Base-by-base conservation (phyloP, 1,140 invertebrate genomes). In the Potamilus streckersoni region DNA sequence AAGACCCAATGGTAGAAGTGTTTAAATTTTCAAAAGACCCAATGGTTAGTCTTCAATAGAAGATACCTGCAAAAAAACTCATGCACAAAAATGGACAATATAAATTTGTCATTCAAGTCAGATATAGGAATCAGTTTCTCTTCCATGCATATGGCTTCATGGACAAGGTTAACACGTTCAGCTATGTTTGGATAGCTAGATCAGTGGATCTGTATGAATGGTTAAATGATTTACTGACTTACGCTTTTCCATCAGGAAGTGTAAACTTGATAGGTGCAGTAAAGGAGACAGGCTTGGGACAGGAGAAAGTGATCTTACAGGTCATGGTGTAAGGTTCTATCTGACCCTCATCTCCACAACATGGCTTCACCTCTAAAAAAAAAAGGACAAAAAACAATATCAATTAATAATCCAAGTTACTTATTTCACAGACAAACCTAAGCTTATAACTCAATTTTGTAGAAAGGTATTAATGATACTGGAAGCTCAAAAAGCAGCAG, bases 261-360 rank as follows among this genome's bases (percentile, higher is more conserved):
- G 65, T 71, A 78, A 89, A 89, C 2, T 78, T 77, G 38, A 89
- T 76, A 15, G 82, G 75, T 64, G 84, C 73, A 19, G 74, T 80
- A 79, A 89, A 87, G 38, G 89, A 89, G n/a, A 89, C 79, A 8
- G 89, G 88, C 73, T 84, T 85, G 6, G 81, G 64, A 71, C 85
- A 86, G 23, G 74, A 74, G 73, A 90, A 90, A 15, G 76, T 84
- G 12, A 90, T 73, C 69, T 83, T 86, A 76, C 87, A 87, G 31
- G 78, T 75, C 15, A 89, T 59, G 68, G 74, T 66, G 79, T 76
- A 83, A 15, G 85, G 82, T 66, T 86, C 85, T 38, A 81, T 82
- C 71, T 86, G 80, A 31, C 79, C 83, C 23, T 83, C 80, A 78
- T 85, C 82, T 62, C 80, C 82, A 76, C 74, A 80, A 75, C 83